Evolutionary conservation across 2,797 vertebrate genomes (phyloP).

Genomic region (Pangasius sanitwongsei): DNA sequence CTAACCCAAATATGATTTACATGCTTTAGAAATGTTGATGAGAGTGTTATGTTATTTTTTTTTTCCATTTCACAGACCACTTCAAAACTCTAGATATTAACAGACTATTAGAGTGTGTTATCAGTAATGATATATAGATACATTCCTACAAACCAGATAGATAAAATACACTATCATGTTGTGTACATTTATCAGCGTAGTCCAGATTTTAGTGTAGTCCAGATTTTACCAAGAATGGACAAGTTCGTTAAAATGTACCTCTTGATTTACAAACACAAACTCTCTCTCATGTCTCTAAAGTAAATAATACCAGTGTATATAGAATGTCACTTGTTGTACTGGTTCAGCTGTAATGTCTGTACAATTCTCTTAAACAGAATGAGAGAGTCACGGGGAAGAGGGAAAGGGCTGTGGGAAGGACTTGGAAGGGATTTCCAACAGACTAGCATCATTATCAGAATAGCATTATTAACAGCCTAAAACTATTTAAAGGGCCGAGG

Average conservation of each 20-base stretch:
- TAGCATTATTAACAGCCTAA: slow-evolving; percentile 17
- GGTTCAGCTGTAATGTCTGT: background rate
- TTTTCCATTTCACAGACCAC: background rate
- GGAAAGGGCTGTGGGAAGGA: slow-evolving; percentile 1
- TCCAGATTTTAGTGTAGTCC: background rate
- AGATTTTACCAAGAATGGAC: background rate
- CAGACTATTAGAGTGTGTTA: background rate
- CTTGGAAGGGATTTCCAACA: slow-evolving; percentile 8
- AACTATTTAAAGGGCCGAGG: background rate
- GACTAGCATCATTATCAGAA: background rate
- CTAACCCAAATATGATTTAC: background rate
- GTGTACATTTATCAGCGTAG: background rate
- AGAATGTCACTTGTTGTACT: background rate
- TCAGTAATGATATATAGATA: slow-evolving; percentile 11
- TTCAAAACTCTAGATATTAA: background rate
- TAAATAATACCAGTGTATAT: background rate
- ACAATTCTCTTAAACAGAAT: background rate
- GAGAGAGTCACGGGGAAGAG: slow-evolving; percentile 13
- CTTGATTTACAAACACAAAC: background rate
- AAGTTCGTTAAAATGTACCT: background rate
- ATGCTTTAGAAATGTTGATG: background rate
- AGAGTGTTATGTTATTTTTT: background rate
- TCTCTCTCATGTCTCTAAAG: background rate
- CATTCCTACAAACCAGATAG: slow-evolving; percentile 4
- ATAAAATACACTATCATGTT: background rate